A percentile compares a stretch with the other conserved stretches of the same genome.
Evolutionary conservation across 1,140 invertebrate species (phyloP).

Genomic region (Drosophila seguyi): DNA sequence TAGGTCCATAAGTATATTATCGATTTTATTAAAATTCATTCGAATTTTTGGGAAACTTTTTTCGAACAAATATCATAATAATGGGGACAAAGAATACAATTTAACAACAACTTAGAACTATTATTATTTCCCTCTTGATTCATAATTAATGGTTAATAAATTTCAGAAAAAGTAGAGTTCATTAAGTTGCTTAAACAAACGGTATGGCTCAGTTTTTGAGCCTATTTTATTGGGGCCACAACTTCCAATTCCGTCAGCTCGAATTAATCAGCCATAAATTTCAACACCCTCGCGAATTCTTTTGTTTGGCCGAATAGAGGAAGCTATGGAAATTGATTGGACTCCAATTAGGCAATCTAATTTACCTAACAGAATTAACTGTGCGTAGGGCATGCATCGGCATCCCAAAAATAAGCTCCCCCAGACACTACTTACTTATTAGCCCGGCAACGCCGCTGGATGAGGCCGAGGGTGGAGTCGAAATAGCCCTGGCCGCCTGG

Average conservation of each 20-base stretch:
- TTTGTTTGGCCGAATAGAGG: slow-evolving; percentile 54
- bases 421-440: slow-evolving; percentile 29
- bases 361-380: slow-evolving; percentile 76
- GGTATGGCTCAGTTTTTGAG: not conserved
- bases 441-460: slow-evolving; percentile 25
- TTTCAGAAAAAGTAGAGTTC: slow-evolving; percentile 2
- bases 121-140: not conserved
- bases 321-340: slow-evolving; percentile 75
- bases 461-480: slow-evolving; percentile 85
- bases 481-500: slow-evolving; percentile 62
- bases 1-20: too few species aligned
- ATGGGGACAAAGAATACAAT: not conserved
- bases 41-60: not conserved
- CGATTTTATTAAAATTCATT: too few species aligned
- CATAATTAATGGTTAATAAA: not conserved
- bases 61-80: not conserved
- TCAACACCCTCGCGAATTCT: slow-evolving; percentile 40
- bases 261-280: slow-evolving; percentile 52
- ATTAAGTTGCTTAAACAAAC: not conserved
- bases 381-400: slow-evolving; percentile 24
- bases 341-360: slow-evolving; percentile 79
- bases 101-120: not conserved
- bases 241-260: slow-evolving; percentile 14
- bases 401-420: slow-evolving; percentile 62
- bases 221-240: slow-evolving; percentile 12